phyloP scores from a whole-genome alignment of 2,113 vertebrate species.

The Parotia lawesii region DNA sequence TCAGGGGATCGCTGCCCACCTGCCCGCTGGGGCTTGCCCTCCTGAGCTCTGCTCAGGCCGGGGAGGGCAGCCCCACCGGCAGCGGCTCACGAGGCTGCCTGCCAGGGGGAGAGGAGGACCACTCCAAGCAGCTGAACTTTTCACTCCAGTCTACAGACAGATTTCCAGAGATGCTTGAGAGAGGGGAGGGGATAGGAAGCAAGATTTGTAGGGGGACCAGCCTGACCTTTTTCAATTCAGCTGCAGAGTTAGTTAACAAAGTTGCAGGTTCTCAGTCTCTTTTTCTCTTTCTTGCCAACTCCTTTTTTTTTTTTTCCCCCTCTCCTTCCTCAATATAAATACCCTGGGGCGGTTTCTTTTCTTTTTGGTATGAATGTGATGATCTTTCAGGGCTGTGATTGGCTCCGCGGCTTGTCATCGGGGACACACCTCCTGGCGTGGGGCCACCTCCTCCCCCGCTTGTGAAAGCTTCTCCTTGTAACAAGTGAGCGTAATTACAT shows the following conservation, averaged over 20 bases:
- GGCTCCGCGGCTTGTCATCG: constrained; percentile 16
- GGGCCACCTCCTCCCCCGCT: constrained; percentile 25
- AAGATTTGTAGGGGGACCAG: constrained; percentile 16
- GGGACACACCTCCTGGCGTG: constrained; percentile 52
- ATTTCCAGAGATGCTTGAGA: constrained; percentile 12
- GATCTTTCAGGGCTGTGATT: constrained; percentile 64
- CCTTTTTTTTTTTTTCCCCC: not conserved
- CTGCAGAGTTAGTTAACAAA: constrained; percentile 47
- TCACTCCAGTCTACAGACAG: not conserved
- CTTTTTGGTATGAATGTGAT: constrained; percentile 68
- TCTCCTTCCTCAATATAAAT: constrained; percentile 12
- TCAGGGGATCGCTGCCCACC: not conserved
- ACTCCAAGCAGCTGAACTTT: constrained; percentile 27
- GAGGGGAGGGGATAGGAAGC: not conserved
- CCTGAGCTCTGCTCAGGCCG: not conserved
- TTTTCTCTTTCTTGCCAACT: constrained; percentile 2
- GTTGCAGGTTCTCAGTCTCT: constrained; percentile 48
- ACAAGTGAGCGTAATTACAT: constrained; percentile 71
- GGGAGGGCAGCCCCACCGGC: not conserved
- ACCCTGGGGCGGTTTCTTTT: constrained; percentile 67
- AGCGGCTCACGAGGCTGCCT: not conserved
- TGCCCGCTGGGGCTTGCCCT: not conserved
- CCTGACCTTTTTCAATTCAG: constrained; percentile 36
- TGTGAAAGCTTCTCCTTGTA: constrained; percentile 64
- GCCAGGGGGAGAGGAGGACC: not conserved